phyloP scores from a whole-genome alignment of 2,888 invertebrate species.

The Dasysyrphus tricinctus region DNA sequence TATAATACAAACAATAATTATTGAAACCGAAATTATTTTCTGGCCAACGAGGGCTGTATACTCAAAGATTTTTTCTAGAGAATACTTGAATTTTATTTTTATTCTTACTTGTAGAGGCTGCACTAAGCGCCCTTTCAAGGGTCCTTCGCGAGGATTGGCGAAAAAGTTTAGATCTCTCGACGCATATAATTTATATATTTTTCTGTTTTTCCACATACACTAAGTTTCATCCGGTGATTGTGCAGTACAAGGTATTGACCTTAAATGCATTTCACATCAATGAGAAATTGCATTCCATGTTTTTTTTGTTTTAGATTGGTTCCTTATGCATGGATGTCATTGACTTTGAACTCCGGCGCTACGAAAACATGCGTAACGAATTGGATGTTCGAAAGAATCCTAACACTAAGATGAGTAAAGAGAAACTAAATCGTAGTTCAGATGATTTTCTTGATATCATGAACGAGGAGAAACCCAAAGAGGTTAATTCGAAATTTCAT shows the following conservation, averaged over 20 bases:
- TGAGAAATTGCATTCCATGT: neutral
- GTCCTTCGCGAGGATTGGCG: conserved; percentile 99
- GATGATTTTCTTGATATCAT: conserved; percentile 83
- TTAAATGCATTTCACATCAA: neutral
- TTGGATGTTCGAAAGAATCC: conserved; percentile 85
- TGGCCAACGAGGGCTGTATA: too few relatives aligned
- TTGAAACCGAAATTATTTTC: too few relatives aligned
- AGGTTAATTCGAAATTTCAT: conserved; percentile 77
- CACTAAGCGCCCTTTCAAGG: conserved; percentile 96
- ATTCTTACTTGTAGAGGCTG: conserved; percentile 88
- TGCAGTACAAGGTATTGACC: conserved; percentile 93
- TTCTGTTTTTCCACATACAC: conserved; percentile 98
- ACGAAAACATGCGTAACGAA: conserved; percentile 95
- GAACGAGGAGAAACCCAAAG: conserved; percentile 84
- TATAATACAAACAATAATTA: too few relatives aligned
- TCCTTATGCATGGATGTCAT: conserved; percentile 98
- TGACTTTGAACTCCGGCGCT: conserved; percentile 96
- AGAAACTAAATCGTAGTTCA: conserved; percentile 81
- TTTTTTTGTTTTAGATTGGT: conserved; percentile 88
- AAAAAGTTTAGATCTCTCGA: conserved; percentile 96
- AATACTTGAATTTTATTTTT: neutral
- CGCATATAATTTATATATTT: conserved; percentile 98
- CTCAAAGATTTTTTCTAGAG: neutral
- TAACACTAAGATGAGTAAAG: conserved; percentile 80
- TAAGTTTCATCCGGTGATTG: conserved; percentile 96